Percentiles rank a stretch among this genome's conserved stretches.
Conservation (phyloP, 2,888 invertebrate genomes). For the Stegophylla sp. region DNA sequence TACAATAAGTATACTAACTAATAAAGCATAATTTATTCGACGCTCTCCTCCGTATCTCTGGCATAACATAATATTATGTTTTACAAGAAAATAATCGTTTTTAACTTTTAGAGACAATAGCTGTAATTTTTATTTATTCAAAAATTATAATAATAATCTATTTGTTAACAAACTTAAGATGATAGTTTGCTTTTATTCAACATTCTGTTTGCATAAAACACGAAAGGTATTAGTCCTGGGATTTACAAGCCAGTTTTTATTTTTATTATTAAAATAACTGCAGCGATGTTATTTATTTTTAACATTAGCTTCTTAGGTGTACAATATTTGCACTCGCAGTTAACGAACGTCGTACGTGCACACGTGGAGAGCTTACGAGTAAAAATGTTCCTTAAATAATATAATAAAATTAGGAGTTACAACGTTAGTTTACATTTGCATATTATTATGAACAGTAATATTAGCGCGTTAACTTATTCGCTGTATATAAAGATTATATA, state of each 20-base stretch:
- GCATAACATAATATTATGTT: too few species aligned
- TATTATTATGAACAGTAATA: too few species aligned
- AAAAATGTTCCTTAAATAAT: background rate
- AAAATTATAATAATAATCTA: slow-evolving; percentile 22
- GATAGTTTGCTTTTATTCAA: slow-evolving; percentile 7
- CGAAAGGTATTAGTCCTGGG: background rate
- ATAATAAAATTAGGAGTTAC: background rate
- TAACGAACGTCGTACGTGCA: background rate
- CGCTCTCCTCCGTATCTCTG: too few species aligned
- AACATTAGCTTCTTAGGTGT: background rate
- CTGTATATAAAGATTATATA: too few species aligned
- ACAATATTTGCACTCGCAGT: background rate
- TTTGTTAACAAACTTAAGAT: background rate
- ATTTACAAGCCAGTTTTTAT: background rate
- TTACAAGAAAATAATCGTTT: too few species aligned
- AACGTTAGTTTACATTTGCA: background rate
- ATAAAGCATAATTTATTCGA: too few species aligned
- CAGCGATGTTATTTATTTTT: background rate
- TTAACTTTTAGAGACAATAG: too few species aligned
- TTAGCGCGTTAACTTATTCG: too few species aligned
- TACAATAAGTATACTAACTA: too few species aligned
- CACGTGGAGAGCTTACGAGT: background rate
- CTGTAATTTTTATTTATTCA: background rate
- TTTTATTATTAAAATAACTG: background rate
- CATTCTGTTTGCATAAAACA: slow-evolving; percentile 16